phyloP scores from a whole-genome alignment of 2,888 invertebrate genomes.

The Apantesis nais region DNA sequence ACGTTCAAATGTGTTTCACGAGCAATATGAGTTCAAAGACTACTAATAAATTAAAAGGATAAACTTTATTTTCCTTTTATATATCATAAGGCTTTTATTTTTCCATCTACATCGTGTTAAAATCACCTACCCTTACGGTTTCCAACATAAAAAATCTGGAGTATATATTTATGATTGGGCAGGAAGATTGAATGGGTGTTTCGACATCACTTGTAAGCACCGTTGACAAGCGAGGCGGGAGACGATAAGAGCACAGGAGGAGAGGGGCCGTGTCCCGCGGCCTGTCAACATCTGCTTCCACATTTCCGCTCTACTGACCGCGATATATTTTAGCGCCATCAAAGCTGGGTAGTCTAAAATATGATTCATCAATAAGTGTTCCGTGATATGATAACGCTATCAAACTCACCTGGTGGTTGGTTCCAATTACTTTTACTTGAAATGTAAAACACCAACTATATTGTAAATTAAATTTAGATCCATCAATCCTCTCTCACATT shows the following conservation, averaged over 20 bases:
- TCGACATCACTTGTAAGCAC: slow-evolving; percentile 42
- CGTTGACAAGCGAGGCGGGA: slow-evolving; percentile 55
- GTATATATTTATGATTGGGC: slow-evolving; percentile 35
- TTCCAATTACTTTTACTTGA: neutral
- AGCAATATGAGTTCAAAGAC: neutral
- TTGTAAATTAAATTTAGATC: neutral
- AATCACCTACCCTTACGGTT: slow-evolving; percentile 20
- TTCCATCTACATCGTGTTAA: slow-evolving; percentile 18
- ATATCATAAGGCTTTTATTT: neutral
- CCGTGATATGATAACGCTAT: slow-evolving; percentile 7
- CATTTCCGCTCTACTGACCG: slow-evolving; percentile 69
- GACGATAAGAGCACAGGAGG: slow-evolving; percentile 38
- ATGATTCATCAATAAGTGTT: slow-evolving; percentile 41
- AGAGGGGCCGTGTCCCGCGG: slow-evolving; percentile 40
- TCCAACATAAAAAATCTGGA: slow-evolving; percentile 23
- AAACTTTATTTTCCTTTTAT: neutral
- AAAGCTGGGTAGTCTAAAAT: slow-evolving; percentile 44
- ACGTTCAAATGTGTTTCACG: neutral
- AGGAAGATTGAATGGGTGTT: slow-evolving; percentile 62
- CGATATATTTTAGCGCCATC: slow-evolving; percentile 57
- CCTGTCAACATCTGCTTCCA: slow-evolving; percentile 76
- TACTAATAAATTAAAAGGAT: neutral
- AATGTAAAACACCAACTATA: neutral
- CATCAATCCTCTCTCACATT: too few relatives aligned
- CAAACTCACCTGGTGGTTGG: neutral